These are phyloP conservation scores for Ochropacha duplaris DNA, from an alignment of 2,888 invertebrate species.

Conservation along the genomic window DNA sequence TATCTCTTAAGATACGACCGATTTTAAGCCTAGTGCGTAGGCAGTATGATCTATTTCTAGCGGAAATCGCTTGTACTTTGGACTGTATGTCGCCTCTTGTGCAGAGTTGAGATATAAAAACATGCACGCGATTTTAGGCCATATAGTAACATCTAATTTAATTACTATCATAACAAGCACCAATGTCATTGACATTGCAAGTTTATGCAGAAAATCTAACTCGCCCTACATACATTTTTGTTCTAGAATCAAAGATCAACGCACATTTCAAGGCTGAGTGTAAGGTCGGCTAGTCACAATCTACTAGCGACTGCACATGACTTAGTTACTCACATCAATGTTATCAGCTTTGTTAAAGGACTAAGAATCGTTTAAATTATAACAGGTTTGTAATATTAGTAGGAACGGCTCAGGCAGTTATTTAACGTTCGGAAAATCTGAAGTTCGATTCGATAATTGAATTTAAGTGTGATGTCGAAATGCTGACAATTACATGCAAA, in stretches of 20 bases:
- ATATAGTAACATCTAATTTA: not conserved
- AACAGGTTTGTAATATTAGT: too few relatives aligned
- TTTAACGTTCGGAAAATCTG: not conserved
- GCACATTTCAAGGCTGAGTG: conserved; percentile 5
- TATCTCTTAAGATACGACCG: not conserved
- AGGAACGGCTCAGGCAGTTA: too few relatives aligned
- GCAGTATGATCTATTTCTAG: conserved; percentile 3
- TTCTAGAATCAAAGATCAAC: conserved; percentile 5
- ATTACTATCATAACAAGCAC: not conserved
- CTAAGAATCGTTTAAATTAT: not conserved
- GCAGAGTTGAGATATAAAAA: not conserved
- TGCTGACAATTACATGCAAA: conserved; percentile 2
- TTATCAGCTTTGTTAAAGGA: not conserved
- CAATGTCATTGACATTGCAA: not conserved
- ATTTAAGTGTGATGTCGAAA: not conserved
- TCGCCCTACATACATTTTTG: not conserved
- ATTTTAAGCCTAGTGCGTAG: not conserved
- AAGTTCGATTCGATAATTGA: not conserved
- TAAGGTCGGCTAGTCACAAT: conserved; percentile 6
- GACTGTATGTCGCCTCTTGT: not conserved
- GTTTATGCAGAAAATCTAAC: not conserved
- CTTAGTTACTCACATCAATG: not conserved
- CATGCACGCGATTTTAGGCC: not conserved
- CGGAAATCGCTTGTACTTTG: conserved; percentile 3
- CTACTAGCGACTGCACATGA: not conserved